Conservation (phyloP, 2,888 invertebrate genomes). For the Nomada goodeniana region DNA sequence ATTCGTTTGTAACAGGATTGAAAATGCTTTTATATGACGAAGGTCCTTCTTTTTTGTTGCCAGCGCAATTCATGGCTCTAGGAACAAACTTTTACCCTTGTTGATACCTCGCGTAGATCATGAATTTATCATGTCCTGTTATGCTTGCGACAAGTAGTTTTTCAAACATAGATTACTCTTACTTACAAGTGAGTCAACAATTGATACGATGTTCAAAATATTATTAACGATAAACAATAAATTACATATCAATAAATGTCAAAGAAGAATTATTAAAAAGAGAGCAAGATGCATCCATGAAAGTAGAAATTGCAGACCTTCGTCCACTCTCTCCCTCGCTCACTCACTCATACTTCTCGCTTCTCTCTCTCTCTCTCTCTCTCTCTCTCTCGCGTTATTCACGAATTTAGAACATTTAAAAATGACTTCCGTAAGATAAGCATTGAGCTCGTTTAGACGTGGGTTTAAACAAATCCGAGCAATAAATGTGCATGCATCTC, state of each 20-base stretch:
- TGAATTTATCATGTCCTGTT: not conserved
- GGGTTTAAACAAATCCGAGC: constrained; percentile 43
- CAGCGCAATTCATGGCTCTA: constrained; percentile 27
- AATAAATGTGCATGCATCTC: constrained; percentile 52
- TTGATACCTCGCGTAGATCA: not conserved
- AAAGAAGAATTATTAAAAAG: constrained; percentile 11
- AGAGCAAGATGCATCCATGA: constrained; percentile 22
- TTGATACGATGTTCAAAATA: constrained; percentile 3
- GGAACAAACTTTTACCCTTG: constrained; percentile 32
- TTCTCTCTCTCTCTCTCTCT: constrained; percentile 3
- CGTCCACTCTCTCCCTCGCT: constrained; percentile 14
- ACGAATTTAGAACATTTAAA: constrained; percentile 41
- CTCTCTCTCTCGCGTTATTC: constrained; percentile 11
- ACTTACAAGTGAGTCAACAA: not conserved
- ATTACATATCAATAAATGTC: constrained; percentile 2
- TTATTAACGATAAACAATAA: not conserved
- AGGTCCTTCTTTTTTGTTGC: constrained; percentile 37
- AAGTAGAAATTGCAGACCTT: constrained; percentile 45
- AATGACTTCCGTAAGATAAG: constrained; percentile 49
- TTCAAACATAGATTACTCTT: constrained; percentile 1
- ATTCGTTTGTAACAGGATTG: constrained; percentile 38
- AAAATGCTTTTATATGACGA: constrained; percentile 42
- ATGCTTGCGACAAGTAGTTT: not conserved
- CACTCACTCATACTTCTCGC: not conserved
- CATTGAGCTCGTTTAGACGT: constrained; percentile 42